Percentiles rank a stretch among this genome's conserved stretches.
Evolutionary conservation across 1,140 invertebrate species (phyloP).

Genomic region (Batillaria attramentaria): DNA sequence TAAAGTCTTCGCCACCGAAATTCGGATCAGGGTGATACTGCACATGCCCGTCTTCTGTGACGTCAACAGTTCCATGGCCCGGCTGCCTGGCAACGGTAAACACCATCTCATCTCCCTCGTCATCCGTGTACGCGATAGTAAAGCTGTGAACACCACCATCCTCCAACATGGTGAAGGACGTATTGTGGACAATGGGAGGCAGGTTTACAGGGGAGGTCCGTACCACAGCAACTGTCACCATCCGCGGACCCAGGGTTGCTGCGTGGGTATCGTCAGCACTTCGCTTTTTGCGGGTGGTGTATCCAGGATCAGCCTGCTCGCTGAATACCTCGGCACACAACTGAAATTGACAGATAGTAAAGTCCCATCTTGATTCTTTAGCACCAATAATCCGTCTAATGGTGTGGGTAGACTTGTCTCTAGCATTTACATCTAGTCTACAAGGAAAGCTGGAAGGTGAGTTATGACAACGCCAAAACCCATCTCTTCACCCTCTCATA

Average conservation of each 20-base stretch:
- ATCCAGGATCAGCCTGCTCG: too few species aligned
- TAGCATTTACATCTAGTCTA: too few species aligned
- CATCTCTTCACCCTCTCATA: too few species aligned
- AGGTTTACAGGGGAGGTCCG: background rate
- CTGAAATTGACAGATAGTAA: too few species aligned
- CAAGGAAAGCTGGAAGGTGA: too few species aligned
- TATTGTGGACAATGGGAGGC: slow-evolving; percentile 1
- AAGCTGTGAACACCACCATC: slow-evolving; percentile 11
- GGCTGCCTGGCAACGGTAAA: background rate
- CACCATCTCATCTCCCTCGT: slow-evolving; percentile 9
- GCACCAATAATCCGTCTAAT: too few species aligned
- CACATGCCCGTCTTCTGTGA: background rate
- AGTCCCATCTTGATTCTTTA: too few species aligned
- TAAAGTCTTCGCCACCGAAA: background rate
- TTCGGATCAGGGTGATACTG: background rate
- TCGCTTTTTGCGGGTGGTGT: too few species aligned
- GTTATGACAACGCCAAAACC: too few species aligned
- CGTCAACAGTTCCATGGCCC: background rate
- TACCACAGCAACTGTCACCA: background rate
- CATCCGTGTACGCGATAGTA: slow-evolving; percentile 12
- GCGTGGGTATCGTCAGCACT: too few species aligned
- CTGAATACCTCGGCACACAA: too few species aligned
- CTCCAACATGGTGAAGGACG: slow-evolving; percentile 3
- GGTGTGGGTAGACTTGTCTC: too few species aligned
- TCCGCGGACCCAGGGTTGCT: background rate